Base-by-base conservation (phyloP, 2,888 invertebrate genomes). In the Phaonia tiefii region DNA sequence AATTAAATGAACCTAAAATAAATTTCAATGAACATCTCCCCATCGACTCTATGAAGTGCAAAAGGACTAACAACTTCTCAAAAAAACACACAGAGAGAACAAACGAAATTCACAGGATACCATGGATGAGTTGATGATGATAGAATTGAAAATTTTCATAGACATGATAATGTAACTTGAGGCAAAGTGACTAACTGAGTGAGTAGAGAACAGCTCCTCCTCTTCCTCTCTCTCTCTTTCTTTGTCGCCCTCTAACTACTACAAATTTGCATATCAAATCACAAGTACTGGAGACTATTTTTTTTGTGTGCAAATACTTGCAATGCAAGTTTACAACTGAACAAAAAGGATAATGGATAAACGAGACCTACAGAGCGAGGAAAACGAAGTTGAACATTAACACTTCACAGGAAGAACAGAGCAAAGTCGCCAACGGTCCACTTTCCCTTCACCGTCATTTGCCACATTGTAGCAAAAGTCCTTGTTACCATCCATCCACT, bases 1-100 rank as follows among this genome's bases (percentile, higher is more conserved):
- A 81, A 81, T 75, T 75, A 75, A 81, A 81, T 81, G 78, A 81
- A 78, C 63, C 81, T 69, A 75, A 72, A 78, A 81, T 65, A 78
- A 72, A 75, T 75, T 75, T 67, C 26, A 39, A 81, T 75, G 31
- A 78, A 78, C 75, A 51, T 75, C 70, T 74, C 54, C 73, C 51
- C 20, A 37, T 44, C 44, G 10, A 22, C 4, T 49, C 25, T 54
- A 5, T 31, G 31, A 3, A 31, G 31, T 31, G 31, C 51, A 2
- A 17, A 51, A 51, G 20, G 4, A n/a, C 46, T 17, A 4, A 11
- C 2, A 46, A 46, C n/a, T 15, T 5, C 4, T 1, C 15, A 46
- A n/a, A 46, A 2, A n/a, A 11, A 26, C 15, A 56, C 1, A 3
- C 8, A 58, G 15, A 2, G 11, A 31, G 15, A n/a, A 1, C 8